Evolutionary conservation across 2,113 vertebrate species (phyloP), one percentile per base, ranked within the genome.

Genomic region (Amblyornis subalaris): DNA sequence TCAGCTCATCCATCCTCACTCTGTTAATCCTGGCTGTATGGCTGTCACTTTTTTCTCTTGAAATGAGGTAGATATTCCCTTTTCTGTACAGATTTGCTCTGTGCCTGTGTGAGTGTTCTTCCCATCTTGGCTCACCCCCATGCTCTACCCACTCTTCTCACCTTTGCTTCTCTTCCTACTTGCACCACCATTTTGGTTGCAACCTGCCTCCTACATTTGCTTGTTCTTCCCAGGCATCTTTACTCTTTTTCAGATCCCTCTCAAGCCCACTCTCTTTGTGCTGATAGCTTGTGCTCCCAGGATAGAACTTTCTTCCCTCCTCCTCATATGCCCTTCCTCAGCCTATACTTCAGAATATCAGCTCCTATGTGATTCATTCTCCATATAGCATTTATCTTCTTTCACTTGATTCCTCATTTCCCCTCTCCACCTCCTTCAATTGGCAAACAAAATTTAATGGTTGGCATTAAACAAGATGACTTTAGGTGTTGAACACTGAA

Each of bases 301-400:
- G 81, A 86, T 76, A 93, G 91, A 90, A 77, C 51, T 76, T 79
- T 55, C 44, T 93, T 91, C 54, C 72, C 62, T 94, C 87, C 91
- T 96, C 95, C 87, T 94, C 91, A 73, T 54, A 40, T 89, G 87
- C 57, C 80, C 91, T 94, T 94, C 70, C 73, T 55, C 77, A 89
- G 48, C 70, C 45, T 38, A 13, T 89, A 44, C 42, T 78, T 89
- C 9, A 89, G 82, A 92, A 93, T 92, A 89, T 38, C 89, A 58
- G 13, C 62, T 78, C 19, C 50, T 70, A 1, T 70, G 40, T 94
- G 94, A 96, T 88, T 96, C 81, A 79, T 75, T 95, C 1, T 5
- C 74, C 35, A n/a, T 36, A 33, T 44, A 94, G 65, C 70, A 82
- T 94, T 51, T 71, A 57, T 85, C 73, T 92, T 81, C 40, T 85